Conservation (phyloP, 2,113 vertebrate species). For the Colistium nudipinnis region DNA sequence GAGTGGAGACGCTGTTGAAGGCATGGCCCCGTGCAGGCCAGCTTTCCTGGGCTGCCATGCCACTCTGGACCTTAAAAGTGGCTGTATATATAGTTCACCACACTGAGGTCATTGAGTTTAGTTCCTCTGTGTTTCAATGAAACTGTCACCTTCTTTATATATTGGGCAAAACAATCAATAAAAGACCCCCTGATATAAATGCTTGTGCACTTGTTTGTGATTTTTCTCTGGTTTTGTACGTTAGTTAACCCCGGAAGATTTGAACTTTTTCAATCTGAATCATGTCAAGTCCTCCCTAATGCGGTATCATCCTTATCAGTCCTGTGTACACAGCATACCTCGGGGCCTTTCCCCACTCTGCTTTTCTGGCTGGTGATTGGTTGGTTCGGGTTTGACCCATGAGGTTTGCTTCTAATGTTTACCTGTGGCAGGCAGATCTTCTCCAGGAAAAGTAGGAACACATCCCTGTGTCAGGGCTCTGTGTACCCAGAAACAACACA, state of each 20-base stretch:
- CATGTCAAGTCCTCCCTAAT: constrained; percentile 55
- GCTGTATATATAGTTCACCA: constrained; percentile 1
- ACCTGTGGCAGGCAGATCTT: constrained; percentile 39
- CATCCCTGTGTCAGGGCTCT: constrained; percentile 5
- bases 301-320: constrained; percentile 57
- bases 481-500: background rate
- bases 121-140: background rate
- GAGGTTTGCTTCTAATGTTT: constrained; percentile 51
- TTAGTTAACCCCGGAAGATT: constrained; percentile 10
- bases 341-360: constrained; percentile 13
- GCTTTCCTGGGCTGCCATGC: constrained; percentile 4
- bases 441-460: constrained; percentile 48
- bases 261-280: constrained; percentile 50
- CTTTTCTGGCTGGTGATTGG: constrained; percentile 57
- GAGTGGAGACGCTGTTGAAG: constrained; percentile 59
- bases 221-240: constrained; percentile 14
- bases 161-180: background rate
- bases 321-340: constrained; percentile 48
- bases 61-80: constrained; percentile 22
- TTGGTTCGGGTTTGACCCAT: constrained; percentile 22
- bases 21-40: constrained; percentile 22
- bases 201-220: background rate
- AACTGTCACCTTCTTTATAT: background rate
- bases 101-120: background rate
- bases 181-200: background rate